Evolutionary conservation across 53 echinoderm and acorn worm genomes (phyloP), one percentile per base, ranked within the genome.

Genomic region (Stichopus horrens): DNA sequence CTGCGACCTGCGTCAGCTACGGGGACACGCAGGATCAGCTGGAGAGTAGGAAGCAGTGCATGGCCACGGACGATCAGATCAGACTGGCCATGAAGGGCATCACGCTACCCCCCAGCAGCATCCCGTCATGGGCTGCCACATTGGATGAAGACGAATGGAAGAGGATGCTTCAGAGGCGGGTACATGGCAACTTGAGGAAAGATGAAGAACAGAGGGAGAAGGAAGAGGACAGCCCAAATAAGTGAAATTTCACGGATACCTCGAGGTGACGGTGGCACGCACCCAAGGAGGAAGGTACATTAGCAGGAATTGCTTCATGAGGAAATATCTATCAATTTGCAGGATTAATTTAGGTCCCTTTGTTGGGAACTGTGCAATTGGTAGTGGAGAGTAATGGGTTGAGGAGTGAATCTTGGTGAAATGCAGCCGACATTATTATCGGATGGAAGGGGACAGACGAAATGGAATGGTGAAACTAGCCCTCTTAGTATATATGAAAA

Each of bases 61-160:
- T 97, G 97, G 97, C 97, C 0, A 86, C 54, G 0, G 97, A 97
- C 75, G 97, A 97, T 23, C 92, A 94, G 75, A 97, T 97, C 74
- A 90, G 88, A 74, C 81, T 79, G 18, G 97, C 97, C 16, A 97
- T 97, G 97, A 87, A 90, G 1, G 92, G 92, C 4, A 85, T 97
- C 37, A 86, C 86, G 8, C 90, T 97, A 74, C 95, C 97, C 7
- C 80, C 86, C 5, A 54, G 92, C 20, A 89, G 90, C 57, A 65
- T 93, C 21, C 97, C 97, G 6, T 76, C 90, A 6, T 97, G 97
- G 97, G 97, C 95, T 16, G 88, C 75, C 66, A 86, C 90, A 2
- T 89, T 93, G 11, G 86, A 85, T 11, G 95, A 97, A 82, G 90
- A 92, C 5, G 92, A 92, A 53, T 97, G 97, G 97, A 92, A 97